Evolutionary conservation across 2,888 invertebrate genomes (phyloP).

Genomic region (Polymixis lichenea): DNA sequence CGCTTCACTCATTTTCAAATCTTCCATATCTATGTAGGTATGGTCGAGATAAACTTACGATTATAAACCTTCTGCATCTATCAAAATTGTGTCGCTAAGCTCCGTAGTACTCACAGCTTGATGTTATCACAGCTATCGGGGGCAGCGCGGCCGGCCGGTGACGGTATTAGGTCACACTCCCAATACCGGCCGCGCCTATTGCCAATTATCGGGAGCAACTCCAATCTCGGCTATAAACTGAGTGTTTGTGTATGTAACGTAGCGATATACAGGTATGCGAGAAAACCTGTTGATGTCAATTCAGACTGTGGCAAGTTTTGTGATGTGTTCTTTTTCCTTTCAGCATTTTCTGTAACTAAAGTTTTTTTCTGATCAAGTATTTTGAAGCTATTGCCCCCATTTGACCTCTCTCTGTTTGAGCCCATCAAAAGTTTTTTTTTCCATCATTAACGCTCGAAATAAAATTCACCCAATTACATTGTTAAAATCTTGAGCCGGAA

Average conservation of each 20-base stretch:
- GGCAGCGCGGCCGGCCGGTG: slow-evolving; percentile 25
- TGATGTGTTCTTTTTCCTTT: not conserved
- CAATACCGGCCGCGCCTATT: slow-evolving; percentile 49
- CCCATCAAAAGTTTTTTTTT: not conserved
- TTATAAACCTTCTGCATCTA: not conserved
- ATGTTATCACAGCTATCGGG: slow-evolving; percentile 43
- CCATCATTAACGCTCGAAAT: not conserved
- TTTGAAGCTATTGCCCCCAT: not conserved
- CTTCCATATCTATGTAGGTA: not conserved
- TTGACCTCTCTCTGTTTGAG: not conserved
- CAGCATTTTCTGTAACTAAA: not conserved
- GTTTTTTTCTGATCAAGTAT: not conserved
- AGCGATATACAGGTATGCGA: not conserved
- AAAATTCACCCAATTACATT: not conserved
- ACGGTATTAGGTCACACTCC: slow-evolving; percentile 53
- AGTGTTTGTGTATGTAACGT: slow-evolving; percentile 14
- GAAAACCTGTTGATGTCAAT: slow-evolving; percentile 21
- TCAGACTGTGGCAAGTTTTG: not conserved
- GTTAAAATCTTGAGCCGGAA: not conserved
- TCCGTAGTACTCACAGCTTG: slow-evolving; percentile 9
- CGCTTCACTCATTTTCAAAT: not conserved
- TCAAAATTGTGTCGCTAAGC: not conserved
- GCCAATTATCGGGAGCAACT: slow-evolving; percentile 51
- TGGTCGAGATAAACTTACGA: not conserved
- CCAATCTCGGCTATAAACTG: slow-evolving; percentile 34